These are phyloP conservation scores for Amblyteles armatorius DNA, from an alignment of 2,888 invertebrate species.

Conservation along the genomic window DNA sequence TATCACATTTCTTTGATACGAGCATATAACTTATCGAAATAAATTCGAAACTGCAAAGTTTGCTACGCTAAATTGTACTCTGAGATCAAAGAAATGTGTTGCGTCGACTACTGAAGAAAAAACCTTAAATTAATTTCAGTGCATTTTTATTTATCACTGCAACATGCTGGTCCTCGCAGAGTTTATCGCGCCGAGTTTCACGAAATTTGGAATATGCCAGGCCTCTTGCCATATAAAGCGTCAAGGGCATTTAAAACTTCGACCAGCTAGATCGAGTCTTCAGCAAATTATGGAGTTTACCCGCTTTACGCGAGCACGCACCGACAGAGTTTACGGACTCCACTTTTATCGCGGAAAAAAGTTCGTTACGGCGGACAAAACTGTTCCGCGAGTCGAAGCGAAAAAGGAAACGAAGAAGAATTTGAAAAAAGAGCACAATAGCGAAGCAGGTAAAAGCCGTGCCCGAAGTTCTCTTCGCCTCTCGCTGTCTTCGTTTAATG, in stretches of 20 bases:
- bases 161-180: not conserved
- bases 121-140: not conserved
- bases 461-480: not conserved
- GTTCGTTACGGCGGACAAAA: conserved; percentile 1
- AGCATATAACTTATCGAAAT: not conserved
- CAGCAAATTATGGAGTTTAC: conserved; percentile 6
- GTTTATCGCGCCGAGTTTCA: not conserved
- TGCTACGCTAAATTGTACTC: not conserved
- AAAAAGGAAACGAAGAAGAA: not conserved
- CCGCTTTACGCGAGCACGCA: not conserved
- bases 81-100: not conserved
- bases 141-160: not conserved
- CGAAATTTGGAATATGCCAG: not conserved
- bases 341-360: not conserved
- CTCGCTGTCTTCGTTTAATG: conserved; percentile 12
- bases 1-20: not conserved
- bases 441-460: not conserved
- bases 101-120: not conserved
- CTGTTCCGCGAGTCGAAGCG: not conserved
- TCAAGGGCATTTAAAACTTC: not conserved
- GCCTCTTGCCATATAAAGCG: not conserved
- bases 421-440: not conserved
- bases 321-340: not conserved
- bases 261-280: conserved; percentile 5
- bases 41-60: not conserved